Conservation (phyloP, 2,113 vertebrate genomes). For the Thamnaconus septentrionalis region DNA sequence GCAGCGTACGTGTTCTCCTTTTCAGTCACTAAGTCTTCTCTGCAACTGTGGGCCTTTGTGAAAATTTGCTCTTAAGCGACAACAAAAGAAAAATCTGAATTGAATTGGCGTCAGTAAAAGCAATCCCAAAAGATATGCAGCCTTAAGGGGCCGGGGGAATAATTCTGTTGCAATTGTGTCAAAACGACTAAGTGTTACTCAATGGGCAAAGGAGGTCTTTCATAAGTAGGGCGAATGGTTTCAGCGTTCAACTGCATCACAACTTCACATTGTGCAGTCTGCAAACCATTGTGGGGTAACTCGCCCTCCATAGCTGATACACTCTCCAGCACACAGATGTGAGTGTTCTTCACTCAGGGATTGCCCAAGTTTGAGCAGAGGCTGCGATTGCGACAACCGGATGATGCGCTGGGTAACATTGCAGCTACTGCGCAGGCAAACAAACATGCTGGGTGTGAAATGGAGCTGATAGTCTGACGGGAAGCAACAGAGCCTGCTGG, state of each 20-base stretch:
- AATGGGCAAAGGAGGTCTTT: constrained; percentile 20
- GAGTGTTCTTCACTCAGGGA: constrained; percentile 35
- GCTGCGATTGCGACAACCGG: constrained; percentile 49
- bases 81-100: constrained; percentile 23
- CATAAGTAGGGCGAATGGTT: constrained; percentile 16
- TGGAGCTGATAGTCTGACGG: constrained; percentile 53
- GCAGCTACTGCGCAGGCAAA: constrained; percentile 39
- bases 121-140: no score
- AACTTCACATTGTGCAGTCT: constrained; percentile 2
- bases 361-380: constrained; percentile 48
- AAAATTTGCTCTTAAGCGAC: constrained; percentile 7
- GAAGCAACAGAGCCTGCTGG: constrained; percentile 46
- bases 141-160: no score
- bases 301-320: constrained; percentile 7
- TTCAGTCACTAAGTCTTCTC: constrained; percentile 28
- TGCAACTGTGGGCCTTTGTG: constrained; percentile 16
- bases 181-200: not conserved
- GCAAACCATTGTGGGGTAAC: constrained; percentile 28
- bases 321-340: constrained; percentile 19
- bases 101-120: not conserved
- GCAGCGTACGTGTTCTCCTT: constrained; percentile 27
- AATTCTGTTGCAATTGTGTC: not conserved
- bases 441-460: constrained; percentile 45
- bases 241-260: not conserved
- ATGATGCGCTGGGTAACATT: constrained; percentile 41